Evolutionary conservation across 2,888 invertebrate species (phyloP).

Genomic region (Lathronympha strigana): DNA sequence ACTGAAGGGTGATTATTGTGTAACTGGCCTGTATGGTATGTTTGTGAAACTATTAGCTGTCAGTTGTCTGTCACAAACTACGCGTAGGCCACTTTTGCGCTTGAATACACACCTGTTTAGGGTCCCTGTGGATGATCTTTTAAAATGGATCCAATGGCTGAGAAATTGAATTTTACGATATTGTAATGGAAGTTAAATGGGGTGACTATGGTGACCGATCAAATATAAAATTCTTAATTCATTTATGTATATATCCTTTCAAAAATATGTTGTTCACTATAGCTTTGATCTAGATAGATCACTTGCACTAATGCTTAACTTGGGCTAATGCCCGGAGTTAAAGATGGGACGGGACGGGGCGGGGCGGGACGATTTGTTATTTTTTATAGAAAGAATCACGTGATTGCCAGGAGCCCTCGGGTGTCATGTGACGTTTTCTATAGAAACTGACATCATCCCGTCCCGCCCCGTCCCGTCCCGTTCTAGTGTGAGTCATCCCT

Average conservation of each 20-base stretch:
- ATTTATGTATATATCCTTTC: no score
- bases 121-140: conserved; percentile 49
- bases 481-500: no score
- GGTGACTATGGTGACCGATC: neutral
- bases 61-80: conserved; percentile 72
- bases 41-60: conserved; percentile 50
- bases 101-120: conserved; percentile 72
- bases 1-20: conserved; percentile 9
- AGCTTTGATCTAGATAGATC: neutral
- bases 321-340: no score
- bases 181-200: neutral
- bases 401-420: no score
- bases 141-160: conserved; percentile 53
- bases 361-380: no score
- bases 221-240: neutral
- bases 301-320: no score
- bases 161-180: conserved; percentile 46
- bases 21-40: neutral
- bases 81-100: conserved; percentile 73
- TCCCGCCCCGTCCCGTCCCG: no score
- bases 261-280: neutral
- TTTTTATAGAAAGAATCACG: no score
- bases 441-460: no score
- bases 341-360: no score
- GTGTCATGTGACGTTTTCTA: no score